phyloP scores from a whole-genome alignment of 2,888 invertebrate species.

The Dasypogon diadema region DNA sequence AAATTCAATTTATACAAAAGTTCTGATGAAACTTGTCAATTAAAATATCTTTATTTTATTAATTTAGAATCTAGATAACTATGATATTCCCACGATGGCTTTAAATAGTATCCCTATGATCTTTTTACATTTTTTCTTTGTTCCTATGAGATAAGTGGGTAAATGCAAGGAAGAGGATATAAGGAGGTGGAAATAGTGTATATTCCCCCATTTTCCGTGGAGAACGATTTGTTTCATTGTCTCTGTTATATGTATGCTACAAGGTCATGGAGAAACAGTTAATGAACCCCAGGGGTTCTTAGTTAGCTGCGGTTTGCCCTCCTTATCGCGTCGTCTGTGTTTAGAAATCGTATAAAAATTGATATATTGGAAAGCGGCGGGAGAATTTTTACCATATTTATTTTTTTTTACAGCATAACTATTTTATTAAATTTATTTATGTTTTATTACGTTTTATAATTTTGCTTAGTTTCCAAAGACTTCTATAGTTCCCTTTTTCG shows the following conservation, averaged over 20 bases:
- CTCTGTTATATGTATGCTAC: slow-evolving; percentile 22
- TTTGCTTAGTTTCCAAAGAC: not conserved
- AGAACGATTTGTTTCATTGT: slow-evolving; percentile 13
- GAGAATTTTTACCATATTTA: slow-evolving; percentile 45
- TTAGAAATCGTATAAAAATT: slow-evolving; percentile 38
- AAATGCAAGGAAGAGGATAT: slow-evolving; percentile 39
- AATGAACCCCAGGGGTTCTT: not conserved
- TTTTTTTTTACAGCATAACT: slow-evolving; percentile 34
- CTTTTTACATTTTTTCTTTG: slow-evolving; percentile 26
- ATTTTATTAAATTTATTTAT: not conserved
- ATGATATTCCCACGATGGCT: slow-evolving; percentile 18
- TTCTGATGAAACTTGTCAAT: not conserved
- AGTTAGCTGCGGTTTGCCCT: not conserved
- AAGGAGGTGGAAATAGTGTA: not conserved
- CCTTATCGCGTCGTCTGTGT: not conserved
- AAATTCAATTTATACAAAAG: slow-evolving; percentile 21
- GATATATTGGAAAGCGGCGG: slow-evolving; percentile 46
- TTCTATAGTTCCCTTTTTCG: not conserved
- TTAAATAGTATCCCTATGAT: not conserved
- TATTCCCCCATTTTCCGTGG: not conserved
- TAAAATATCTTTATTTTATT: slow-evolving; percentile 17
- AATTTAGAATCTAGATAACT: slow-evolving; percentile 26
- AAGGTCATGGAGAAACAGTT: not conserved
- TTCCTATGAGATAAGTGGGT: not conserved
- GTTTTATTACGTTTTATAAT: not conserved